A percentile compares a stretch with the other conserved stretches of the same genome.
Conservation (phyloP, 2,797 vertebrate species). For the Sebastolobus altivelis region DNA sequence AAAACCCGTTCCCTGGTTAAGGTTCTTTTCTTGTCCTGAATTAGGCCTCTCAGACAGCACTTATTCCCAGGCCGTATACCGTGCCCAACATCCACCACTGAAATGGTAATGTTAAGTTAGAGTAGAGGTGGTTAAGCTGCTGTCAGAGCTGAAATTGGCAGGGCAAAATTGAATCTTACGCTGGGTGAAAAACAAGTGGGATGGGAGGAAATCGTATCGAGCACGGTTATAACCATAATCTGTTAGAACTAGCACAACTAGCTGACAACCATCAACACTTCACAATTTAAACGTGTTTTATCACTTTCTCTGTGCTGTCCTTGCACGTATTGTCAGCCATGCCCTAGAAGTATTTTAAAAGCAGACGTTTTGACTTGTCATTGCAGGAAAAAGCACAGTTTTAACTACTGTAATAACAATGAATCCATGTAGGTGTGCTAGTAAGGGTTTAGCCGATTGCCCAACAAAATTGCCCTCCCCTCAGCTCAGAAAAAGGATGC, state of each 20-base stretch:
- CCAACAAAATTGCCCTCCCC: neutral
- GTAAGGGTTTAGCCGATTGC: neutral
- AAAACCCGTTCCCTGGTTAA: slow-evolving; percentile 1
- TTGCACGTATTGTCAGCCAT: neutral
- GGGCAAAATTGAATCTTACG: neutral
- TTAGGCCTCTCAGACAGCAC: slow-evolving; percentile 26
- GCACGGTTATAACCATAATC: neutral
- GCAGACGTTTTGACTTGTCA: neutral
- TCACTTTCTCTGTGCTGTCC: neutral
- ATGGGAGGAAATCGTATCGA: neutral
- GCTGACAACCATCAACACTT: neutral
- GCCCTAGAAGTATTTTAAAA: neutral
- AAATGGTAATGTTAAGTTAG: slow-evolving; percentile 20
- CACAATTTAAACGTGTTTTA: neutral
- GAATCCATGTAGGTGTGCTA: neutral
- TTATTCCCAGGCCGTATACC: slow-evolving; percentile 17
- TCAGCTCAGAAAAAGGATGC: neutral
- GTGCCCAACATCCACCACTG: slow-evolving; percentile 1
- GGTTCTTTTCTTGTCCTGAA: slow-evolving; percentile 16
- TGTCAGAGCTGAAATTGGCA: slow-evolving; percentile 23
- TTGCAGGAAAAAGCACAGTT: neutral
- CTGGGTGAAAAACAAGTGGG: slow-evolving; percentile 8
- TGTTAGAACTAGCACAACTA: neutral
- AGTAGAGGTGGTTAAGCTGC: slow-evolving; percentile 30
- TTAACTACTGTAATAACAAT: neutral